Evolutionary conservation across 2,888 invertebrate species (phyloP), one percentile per base, ranked within the genome.

Genomic region (Archips crataeganus): DNA sequence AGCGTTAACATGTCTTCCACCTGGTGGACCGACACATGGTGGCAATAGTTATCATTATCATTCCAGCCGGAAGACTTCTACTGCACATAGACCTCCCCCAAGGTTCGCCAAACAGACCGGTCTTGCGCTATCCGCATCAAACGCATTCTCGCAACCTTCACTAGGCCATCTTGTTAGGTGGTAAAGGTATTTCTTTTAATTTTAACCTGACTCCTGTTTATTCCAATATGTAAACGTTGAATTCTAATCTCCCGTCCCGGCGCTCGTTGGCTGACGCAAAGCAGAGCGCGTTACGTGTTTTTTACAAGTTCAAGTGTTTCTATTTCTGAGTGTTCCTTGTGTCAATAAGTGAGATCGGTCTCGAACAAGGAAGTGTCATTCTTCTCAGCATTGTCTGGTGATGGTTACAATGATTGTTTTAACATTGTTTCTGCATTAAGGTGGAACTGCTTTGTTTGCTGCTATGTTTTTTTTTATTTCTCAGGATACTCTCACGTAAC

Each of bases 241-340:
- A n/a, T 62, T 15, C 11, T 36, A 45, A 61, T 36, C 67, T 15
- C 23, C 15, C 54, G 3, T 15, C 23, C 15, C 54, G 3, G 39
- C 60, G 65, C 60, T 23, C 5, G 61, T 15, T 51, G 54, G 15
- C 54, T 34, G 62, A 71, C 66, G 23, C 39, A 62, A 62, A 23
- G 36, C 71, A 66, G 67, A 61, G 45, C 66, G 10, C 42, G 32
- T 8, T 60, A 39, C 34, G 32, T 15, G 49, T 47, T 71, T 65
- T 70, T 70, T 61, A 60, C 49, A 60, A 49, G 47, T n/a, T 71
- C 71, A 60, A 71, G 71, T 71, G 59, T 32, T 64, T n/a, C 34
- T 65, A 51, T 15, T 51, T 51, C 60, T 49, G 42, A 51, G 32
- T 61, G 61, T 10, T 36, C 39, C 42, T 45, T n/a, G 32, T 59